phyloP scores from a whole-genome alignment of 1,140 invertebrate species.

The Leptinotarsa lineolata region DNA sequence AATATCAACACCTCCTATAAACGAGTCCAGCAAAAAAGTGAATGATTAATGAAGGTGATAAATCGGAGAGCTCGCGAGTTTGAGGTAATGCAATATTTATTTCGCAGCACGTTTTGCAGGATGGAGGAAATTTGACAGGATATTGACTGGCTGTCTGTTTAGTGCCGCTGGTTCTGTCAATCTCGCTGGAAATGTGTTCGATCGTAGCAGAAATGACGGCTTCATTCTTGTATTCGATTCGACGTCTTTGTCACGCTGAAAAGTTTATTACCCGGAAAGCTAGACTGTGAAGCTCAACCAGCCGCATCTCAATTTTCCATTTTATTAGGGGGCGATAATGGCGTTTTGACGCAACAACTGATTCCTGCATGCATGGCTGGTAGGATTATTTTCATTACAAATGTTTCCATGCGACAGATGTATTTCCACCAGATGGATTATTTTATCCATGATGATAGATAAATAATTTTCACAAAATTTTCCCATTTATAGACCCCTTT shows the following conservation, averaged over 20 bases:
- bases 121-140: constrained; percentile 19
- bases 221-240: not conserved
- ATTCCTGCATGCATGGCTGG: too few relatives aligned
- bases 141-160: constrained; percentile 22
- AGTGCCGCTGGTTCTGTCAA: constrained; percentile 19
- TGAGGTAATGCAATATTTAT: constrained; percentile 17
- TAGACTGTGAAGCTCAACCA: not conserved
- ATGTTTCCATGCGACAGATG: too few relatives aligned
- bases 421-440: too few relatives aligned
- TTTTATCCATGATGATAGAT: too few relatives aligned
- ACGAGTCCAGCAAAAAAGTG: not conserved
- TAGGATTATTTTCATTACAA: too few relatives aligned
- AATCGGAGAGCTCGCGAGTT: constrained; percentile 19
- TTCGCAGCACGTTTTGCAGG: constrained; percentile 10
- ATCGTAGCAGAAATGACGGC: not conserved
- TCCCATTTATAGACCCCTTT: too few relatives aligned
- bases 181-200: constrained; percentile 18
- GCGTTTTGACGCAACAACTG: too few relatives aligned
- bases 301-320: not conserved
- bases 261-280: constrained; percentile 1
- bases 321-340: too few relatives aligned
- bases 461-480: too few relatives aligned
- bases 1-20: not conserved
- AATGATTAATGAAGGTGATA: constrained; percentile 14
- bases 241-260: constrained; percentile 7